Percentiles rank a stretch among this genome's conserved stretches.
phyloP scores from a whole-genome alignment of 1,140 invertebrate species.

The Pseudomyrmex flavicornis region DNA sequence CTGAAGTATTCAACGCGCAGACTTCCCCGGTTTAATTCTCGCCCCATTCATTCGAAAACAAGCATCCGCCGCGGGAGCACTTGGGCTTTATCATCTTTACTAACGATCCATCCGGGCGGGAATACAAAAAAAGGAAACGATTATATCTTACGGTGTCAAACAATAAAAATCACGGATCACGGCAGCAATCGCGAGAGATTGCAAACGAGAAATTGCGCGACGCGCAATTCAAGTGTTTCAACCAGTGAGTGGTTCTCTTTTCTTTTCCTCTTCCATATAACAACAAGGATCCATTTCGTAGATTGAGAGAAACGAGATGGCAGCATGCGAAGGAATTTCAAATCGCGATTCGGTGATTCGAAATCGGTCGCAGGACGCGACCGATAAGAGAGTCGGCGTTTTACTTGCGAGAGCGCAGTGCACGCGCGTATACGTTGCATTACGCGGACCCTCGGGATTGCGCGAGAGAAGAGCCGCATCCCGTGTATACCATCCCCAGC shows the following conservation, averaged over 20 bases:
- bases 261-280: not conserved
- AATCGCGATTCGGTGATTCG: constrained; percentile 40
- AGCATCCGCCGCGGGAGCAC: not conserved
- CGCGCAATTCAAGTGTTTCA: not conserved
- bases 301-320: constrained; percentile 10
- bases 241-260: not conserved
- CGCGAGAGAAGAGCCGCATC: constrained; percentile 26
- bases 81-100: not conserved
- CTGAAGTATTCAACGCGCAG: not conserved
- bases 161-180: not conserved
- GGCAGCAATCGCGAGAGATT: not conserved
- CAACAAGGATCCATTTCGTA: constrained; percentile 8
- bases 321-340: constrained; percentile 7
- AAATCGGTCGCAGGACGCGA: not conserved
- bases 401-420: constrained; percentile 8
- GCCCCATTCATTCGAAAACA: constrained; percentile 30
- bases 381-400: not conserved
- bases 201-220: constrained; percentile 5
- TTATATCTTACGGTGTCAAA: not conserved
- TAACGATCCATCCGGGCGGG: not conserved
- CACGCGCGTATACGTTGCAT: constrained; percentile 30
- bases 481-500: not conserved
- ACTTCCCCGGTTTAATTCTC: constrained; percentile 3
- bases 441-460: constrained; percentile 45
- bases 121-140: not conserved